A percentile compares a stretch with the other conserved stretches of the same genome.
phyloP scores from a whole-genome alignment of 2,888 invertebrate genomes.

The Cerceris rybyensis region DNA sequence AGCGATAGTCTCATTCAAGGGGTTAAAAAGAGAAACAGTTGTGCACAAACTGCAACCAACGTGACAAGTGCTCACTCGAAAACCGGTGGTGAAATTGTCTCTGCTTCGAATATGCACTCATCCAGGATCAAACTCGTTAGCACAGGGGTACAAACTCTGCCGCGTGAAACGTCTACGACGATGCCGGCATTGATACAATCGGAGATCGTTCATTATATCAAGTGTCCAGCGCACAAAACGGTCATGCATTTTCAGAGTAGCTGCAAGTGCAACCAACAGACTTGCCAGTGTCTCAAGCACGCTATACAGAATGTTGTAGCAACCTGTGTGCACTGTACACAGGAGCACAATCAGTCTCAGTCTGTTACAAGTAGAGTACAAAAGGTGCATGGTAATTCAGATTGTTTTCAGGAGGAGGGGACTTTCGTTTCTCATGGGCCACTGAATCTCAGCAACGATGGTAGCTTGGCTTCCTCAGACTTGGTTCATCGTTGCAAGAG shows the following conservation, averaged over 20 bases:
- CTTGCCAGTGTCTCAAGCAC: constrained; percentile 45
- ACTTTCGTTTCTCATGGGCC: constrained; percentile 16
- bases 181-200: constrained; percentile 41
- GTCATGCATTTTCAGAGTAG: constrained; percentile 37
- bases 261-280: constrained; percentile 38
- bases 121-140: constrained; percentile 40
- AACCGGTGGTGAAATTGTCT: constrained; percentile 75
- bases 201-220: constrained; percentile 44
- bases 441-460: constrained; percentile 28
- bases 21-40: constrained; percentile 75
- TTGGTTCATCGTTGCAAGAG: background rate
- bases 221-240: constrained; percentile 54
- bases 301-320: constrained; percentile 29
- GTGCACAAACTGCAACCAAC: constrained; percentile 75
- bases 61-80: constrained; percentile 71
- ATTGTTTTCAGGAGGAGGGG: constrained; percentile 16
- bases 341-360: constrained; percentile 40
- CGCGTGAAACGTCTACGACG: constrained; percentile 33
- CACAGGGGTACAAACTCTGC: constrained; percentile 52
- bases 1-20: constrained; percentile 51
- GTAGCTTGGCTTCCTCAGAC: constrained; percentile 27
- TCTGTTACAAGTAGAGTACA: constrained; percentile 12
- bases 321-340: constrained; percentile 39
- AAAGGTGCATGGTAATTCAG: constrained; percentile 10
- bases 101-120: constrained; percentile 43